These are phyloP conservation scores for Uropsilus gracilis DNA, from an alignment of 2,113 vertebrate species.

Conservation along the genomic window DNA sequence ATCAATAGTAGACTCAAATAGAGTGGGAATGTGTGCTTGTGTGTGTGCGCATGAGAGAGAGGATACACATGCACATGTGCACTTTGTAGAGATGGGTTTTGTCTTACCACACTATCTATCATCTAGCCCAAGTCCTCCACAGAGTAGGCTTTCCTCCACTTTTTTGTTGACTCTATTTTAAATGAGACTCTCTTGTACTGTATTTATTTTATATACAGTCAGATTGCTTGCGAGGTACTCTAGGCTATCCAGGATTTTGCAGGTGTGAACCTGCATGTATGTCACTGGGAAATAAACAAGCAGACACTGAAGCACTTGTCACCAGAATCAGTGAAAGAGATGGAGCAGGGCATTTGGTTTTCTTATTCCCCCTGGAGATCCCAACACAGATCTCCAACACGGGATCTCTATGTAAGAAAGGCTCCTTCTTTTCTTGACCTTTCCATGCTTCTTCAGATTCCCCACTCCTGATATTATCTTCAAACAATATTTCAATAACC, in stretches of 20 bases:
- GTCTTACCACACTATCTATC: background rate
- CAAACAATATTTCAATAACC: background rate
- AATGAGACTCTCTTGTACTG: too few relatives aligned
- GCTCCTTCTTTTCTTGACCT: background rate
- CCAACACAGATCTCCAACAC: background rate
- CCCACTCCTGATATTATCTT: background rate
- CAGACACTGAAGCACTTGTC: background rate
- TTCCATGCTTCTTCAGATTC: background rate
- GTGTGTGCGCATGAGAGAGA: background rate
- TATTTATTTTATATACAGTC: too few relatives aligned
- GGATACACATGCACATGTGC: too few relatives aligned
- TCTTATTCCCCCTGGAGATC: background rate
- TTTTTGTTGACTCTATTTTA: slow-evolving; percentile 37
- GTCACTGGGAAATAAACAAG: background rate
- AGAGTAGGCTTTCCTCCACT: background rate
- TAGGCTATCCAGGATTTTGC: background rate
- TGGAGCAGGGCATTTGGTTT: rapidly evolving
- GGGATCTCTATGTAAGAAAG: too few relatives aligned
- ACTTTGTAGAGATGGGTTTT: background rate
- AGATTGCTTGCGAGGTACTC: background rate
- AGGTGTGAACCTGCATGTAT: background rate
- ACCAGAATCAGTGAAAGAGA: background rate
- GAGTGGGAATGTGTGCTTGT: background rate
- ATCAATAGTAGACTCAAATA: background rate
- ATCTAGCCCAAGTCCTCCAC: background rate